Evolutionary conservation across 1,140 invertebrate genomes (phyloP), one percentile per base, ranked within the genome.

Genomic region (Batillaria attramentaria): DNA sequence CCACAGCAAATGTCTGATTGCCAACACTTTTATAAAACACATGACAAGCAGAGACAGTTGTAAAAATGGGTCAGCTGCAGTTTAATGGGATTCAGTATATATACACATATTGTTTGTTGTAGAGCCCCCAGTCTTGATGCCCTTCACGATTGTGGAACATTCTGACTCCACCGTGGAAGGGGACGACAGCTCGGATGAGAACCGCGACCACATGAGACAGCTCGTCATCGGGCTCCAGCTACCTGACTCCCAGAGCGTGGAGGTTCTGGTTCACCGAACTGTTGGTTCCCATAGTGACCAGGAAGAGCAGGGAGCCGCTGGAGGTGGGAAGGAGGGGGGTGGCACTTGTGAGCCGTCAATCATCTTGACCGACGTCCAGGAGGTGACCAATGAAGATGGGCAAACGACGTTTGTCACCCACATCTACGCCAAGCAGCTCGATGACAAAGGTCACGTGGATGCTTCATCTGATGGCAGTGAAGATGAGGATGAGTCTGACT

Each of bases 211-310:
- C 39, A 31, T 46, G 4, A 54, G 69, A 72, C 33, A 69, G 39
- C 39, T 69, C 33, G 24, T 80, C 46, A 37, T 75, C 20, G 72
- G 65, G 20, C 46, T 80, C 3, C 39, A 76, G 73, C 72, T 76
- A 0, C 62, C 73, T 28, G 74, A 80, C 54, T 77, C 66, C 31
- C 79, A 72, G 41, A 46, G 70, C 13, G 79, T 80, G 39, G 79
- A 80, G 54, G 79, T 80, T 16, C 74, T 80, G 46, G 79, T 80
- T n/a, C 79, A 80, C 68, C 60, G 65, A 33, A 68, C 79, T 1
- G 66, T 80, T 35, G 42, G 65, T 28, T 76, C 79, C 4, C 20
- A 39, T 39, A 46, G 54, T 18, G 68, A 76, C 16, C 42, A 72
- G 24, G 65, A 77, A 39, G 66, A 57, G n/a, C 31, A 68, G 8